These are phyloP conservation scores for Rhadinocentrus ornatus DNA, from an alignment of 2,797 vertebrate species.

Conservation along the genomic window DNA sequence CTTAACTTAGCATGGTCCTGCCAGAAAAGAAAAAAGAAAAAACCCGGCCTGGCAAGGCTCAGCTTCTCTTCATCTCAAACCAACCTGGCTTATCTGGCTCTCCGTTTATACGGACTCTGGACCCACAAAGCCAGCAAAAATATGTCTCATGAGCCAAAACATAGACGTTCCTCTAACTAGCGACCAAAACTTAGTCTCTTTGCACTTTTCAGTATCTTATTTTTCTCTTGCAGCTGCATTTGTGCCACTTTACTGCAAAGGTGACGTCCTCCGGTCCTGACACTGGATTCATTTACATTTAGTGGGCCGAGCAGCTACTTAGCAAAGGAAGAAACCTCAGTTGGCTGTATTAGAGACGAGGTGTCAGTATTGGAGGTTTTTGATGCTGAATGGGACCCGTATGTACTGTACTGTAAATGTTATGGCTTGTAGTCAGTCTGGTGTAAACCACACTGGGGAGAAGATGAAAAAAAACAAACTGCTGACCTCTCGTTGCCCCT, in stretches of 20 bases:
- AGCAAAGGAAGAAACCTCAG: conserved; percentile 15
- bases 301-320: conserved; percentile 24
- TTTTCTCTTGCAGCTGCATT: conserved; percentile 49
- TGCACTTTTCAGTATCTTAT: conserved; percentile 53
- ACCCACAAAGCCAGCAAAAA: conserved; percentile 28
- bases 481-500: conserved; percentile 7
- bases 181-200: conserved; percentile 48
- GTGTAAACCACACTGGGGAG: conserved; percentile 31
- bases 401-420: conserved; percentile 40
- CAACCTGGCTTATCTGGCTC: conserved; percentile 5
- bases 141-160: conserved; percentile 29
- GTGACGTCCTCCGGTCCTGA: conserved; percentile 43
- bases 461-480: conserved; percentile 17
- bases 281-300: conserved; percentile 55
- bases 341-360: conserved; percentile 4
- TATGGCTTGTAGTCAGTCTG: conserved; percentile 16
- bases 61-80: conserved; percentile 49
- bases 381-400: conserved; percentile 21
- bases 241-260: conserved; percentile 61
- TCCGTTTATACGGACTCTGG: conserved; percentile 28
- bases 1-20: conserved; percentile 34
- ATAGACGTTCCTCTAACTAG: conserved; percentile 15
- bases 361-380: conserved; percentile 37
- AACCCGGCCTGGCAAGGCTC: background rate
- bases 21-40: background rate